Conservation (phyloP, 2,888 invertebrate species). For the Torymus tubicola region DNA sequence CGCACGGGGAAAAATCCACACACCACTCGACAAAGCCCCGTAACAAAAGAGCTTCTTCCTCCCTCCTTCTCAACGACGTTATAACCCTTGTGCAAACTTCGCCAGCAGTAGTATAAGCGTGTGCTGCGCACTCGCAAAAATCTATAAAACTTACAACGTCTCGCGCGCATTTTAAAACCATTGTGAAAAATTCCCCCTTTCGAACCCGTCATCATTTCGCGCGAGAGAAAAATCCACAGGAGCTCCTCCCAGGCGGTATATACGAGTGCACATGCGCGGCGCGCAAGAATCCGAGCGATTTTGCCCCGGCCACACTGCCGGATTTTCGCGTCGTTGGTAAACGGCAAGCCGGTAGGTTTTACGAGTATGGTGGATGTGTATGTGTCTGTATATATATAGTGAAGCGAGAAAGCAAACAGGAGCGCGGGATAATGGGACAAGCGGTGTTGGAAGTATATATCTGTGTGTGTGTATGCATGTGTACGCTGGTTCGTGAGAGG, state of each 20-base stretch:
- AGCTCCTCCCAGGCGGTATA: constrained; percentile 46
- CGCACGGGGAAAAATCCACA: too few species aligned
- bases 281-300: constrained; percentile 47
- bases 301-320: not conserved
- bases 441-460: not conserved
- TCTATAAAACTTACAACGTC: constrained; percentile 25
- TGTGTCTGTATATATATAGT: not conserved
- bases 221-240: constrained; percentile 42
- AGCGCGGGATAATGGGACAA: constrained; percentile 33
- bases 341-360: constrained; percentile 14
- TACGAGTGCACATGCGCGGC: not conserved
- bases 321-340: constrained; percentile 41
- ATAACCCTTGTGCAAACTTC: constrained; percentile 35
- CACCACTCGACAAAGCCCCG: not conserved
- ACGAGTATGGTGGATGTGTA: constrained; percentile 27
- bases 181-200: constrained; percentile 24
- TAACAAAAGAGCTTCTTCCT: constrained; percentile 4
- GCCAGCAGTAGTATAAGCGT: too few species aligned
- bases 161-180: constrained; percentile 14
- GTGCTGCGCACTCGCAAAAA: constrained; percentile 35
- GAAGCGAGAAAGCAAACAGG: constrained; percentile 40
- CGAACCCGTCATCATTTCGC: constrained; percentile 38
- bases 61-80: not conserved
- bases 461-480: too few species aligned
- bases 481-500: too few species aligned